phyloP scores from a whole-genome alignment of 2,113 vertebrate species.

The Crypturellus undulatus region DNA sequence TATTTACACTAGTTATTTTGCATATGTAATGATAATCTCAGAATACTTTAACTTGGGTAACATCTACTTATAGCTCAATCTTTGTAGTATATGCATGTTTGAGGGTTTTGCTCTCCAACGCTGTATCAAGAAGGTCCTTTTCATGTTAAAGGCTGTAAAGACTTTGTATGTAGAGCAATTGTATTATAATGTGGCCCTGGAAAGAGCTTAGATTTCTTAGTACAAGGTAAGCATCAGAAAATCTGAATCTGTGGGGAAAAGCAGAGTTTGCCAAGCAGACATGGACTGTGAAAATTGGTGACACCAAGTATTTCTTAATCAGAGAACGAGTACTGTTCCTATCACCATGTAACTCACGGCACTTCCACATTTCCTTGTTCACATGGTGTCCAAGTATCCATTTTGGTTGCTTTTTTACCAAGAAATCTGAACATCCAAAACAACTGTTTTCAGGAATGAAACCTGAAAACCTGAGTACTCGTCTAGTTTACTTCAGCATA shows the following conservation, averaged over 20 bases:
- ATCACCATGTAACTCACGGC: background rate
- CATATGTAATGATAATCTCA: background rate
- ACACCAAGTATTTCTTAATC: background rate
- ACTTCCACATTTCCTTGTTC: background rate
- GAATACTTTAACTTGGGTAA: background rate
- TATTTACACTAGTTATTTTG: background rate
- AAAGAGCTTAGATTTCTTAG: constrained; percentile 5
- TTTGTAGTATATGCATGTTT: background rate
- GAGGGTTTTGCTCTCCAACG: constrained; percentile 15
- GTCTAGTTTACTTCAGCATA: background rate
- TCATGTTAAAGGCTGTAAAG: constrained; percentile 21
- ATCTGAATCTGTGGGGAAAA: background rate
- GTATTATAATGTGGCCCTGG: constrained; percentile 18
- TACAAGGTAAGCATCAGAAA: constrained; percentile 11
- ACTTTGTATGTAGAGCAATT: constrained; percentile 17
- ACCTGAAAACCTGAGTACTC: background rate
- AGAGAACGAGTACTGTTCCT: background rate
- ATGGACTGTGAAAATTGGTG: background rate
- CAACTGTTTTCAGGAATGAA: background rate
- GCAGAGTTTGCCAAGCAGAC: background rate
- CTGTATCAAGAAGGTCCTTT: constrained; percentile 31
- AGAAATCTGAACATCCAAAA: background rate
- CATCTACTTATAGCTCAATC: background rate
- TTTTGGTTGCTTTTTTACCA: background rate
- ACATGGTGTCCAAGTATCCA: background rate